Evolutionary conservation across 2,888 invertebrate species (phyloP).

Genomic region (Dorcus hopei): DNA sequence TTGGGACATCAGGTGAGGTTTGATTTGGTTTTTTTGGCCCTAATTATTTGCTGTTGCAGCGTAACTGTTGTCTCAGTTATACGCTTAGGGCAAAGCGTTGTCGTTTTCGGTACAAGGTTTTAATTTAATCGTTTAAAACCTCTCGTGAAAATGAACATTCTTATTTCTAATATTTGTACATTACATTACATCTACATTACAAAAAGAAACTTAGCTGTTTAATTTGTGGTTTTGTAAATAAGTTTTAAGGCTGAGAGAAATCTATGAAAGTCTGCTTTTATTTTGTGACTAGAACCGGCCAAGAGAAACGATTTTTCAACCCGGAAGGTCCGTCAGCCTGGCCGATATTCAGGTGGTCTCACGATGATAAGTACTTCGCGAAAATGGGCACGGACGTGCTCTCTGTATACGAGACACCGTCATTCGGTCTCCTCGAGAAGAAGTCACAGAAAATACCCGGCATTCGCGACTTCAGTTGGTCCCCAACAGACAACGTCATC

Average conservation of each 20-base stretch:
- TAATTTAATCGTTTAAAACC: neutral
- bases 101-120: neutral
- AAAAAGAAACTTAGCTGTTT: no score
- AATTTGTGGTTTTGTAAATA: no score
- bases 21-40: slow-evolving; percentile 5
- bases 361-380: slow-evolving; percentile 93
- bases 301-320: slow-evolving; percentile 87
- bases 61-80: slow-evolving; percentile 18
- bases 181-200: no score
- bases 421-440: slow-evolving; percentile 90
- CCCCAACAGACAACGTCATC: slow-evolving; percentile 92
- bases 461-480: slow-evolving; percentile 95
- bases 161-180: neutral
- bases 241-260: no score
- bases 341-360: slow-evolving; percentile 97
- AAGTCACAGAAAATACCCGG: slow-evolving; percentile 90
- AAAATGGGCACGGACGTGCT: slow-evolving; percentile 79
- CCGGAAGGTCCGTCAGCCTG: slow-evolving; percentile 77
- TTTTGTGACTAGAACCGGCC: slow-evolving; percentile 64
- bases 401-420: slow-evolving; percentile 94
- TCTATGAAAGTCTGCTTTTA: neutral
- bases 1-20: slow-evolving; percentile 83
- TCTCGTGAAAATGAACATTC: slow-evolving; percentile 1
- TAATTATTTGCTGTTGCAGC: slow-evolving; percentile 19
- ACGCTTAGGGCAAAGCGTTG: slow-evolving; percentile 21